Evolutionary conservation across 2,888 invertebrate genomes (phyloP), one percentile per base, ranked within the genome.

Genomic region (Iselma pallidipennis): DNA sequence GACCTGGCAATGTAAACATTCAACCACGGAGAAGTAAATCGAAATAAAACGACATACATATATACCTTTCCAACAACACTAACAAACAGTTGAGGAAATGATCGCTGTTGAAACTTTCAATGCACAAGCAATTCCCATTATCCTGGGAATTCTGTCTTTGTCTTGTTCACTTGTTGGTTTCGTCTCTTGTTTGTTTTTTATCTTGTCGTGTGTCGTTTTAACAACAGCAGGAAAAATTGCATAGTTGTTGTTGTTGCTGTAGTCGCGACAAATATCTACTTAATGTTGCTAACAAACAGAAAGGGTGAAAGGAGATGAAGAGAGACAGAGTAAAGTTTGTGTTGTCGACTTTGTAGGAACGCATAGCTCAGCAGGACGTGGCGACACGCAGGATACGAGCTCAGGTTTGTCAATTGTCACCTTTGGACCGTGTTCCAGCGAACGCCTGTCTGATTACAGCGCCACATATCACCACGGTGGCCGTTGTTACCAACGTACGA

Each of bases 361-460:
- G 78, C 80, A 80, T 80, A 78, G 75, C 79, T 79, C 80, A 78
- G 79, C 78, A 73, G 78, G 79, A 79, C 75, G 76, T 73, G 70
- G 69, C 71, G 72, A 78, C 78, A 78, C 74, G 78, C 77, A 73
- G 76, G 76, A 76, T 78, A 79, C 77, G 75, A 75, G 76, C 76
- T 71, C 77, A 76, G 75, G 77, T 80, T 80, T 81, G 81, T 81
- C 81, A 79, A 80, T 81, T 81, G 81, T 81, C 80, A 79, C 80
- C 78, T 77, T 75, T 73, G 69, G 72, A 74, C 73, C 78, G 78
- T 79, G 73, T 74, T 68, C 71, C 71, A 72, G 74, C 71, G 70
- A 70, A 68, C 54, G 72, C 74, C 76, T 77, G 78, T 77, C 77
- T 67, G 58, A 63, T 68, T 68, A 72, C 76, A 77, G 67, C 68